Conservation (phyloP, 2,888 invertebrate genomes). For the Drosophila flavopinicola region DNA sequence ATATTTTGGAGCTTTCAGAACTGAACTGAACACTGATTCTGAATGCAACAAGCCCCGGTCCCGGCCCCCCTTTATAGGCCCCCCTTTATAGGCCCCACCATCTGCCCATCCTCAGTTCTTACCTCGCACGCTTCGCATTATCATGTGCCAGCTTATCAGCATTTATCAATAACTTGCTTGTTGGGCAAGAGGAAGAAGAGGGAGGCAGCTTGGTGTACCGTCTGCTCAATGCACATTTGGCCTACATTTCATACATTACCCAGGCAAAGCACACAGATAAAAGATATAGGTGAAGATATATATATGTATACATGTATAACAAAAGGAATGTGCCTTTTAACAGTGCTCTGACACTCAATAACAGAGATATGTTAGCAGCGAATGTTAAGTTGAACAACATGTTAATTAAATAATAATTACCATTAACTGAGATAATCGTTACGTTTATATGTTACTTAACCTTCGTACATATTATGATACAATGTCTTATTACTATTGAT, state of each 20-base stretch:
- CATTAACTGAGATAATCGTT: too few relatives aligned
- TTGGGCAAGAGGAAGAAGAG: background rate
- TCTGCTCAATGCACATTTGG: slow-evolving; percentile 63
- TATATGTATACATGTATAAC: background rate
- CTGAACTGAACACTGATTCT: background rate
- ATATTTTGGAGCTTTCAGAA: slow-evolving; percentile 15
- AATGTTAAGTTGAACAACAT: background rate
- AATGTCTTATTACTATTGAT: too few relatives aligned
- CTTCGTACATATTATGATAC: too few relatives aligned
- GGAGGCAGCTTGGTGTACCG: background rate
- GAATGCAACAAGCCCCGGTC: background rate
- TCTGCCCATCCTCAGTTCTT: background rate
- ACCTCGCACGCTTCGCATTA: slow-evolving; percentile 22
- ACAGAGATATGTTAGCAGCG: background rate
- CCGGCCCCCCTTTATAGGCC: too few relatives aligned
- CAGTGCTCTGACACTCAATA: background rate
- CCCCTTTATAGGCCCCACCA: background rate
- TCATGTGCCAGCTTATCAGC: slow-evolving; percentile 39
- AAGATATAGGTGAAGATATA: slow-evolving; percentile 20
- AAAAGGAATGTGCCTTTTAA: slow-evolving; percentile 9
- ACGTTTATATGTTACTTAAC: too few relatives aligned
- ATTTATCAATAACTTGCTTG: slow-evolving; percentile 48
- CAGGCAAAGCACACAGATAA: slow-evolving; percentile 27
- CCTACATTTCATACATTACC: slow-evolving; percentile 60
- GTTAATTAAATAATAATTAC: too few relatives aligned